These are phyloP conservation scores for Lepidochrysops patricia DNA, from an alignment of 2,888 invertebrate species.

Conservation along the genomic window DNA sequence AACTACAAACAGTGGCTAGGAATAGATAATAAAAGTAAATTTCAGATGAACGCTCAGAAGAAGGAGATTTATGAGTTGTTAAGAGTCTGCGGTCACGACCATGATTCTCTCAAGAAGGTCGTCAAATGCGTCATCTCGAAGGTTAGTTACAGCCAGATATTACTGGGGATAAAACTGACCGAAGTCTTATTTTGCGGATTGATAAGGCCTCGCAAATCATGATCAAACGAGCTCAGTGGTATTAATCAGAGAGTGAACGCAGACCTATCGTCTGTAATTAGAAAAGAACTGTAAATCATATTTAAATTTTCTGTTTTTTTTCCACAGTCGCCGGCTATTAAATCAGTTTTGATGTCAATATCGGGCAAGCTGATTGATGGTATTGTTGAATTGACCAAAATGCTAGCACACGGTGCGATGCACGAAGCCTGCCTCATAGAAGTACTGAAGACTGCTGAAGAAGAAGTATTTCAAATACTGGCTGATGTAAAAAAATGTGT, in stretches of 20 bases:
- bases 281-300: background rate
- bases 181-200: conserved; percentile 1
- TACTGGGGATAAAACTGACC: background rate
- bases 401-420: conserved; percentile 67
- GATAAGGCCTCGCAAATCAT: background rate
- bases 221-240: background rate
- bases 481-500: conserved; percentile 41
- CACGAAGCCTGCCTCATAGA: conserved; percentile 69
- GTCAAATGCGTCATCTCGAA: conserved; percentile 67
- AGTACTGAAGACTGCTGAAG: conserved; percentile 55
- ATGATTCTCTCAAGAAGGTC: conserved; percentile 62
- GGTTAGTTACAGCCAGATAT: conserved; percentile 32
- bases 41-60: conserved; percentile 53
- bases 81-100: conserved; percentile 62
- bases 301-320: background rate
- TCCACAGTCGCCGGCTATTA: conserved; percentile 58
- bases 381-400: conserved; percentile 52
- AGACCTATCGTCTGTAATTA: background rate
- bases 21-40: conserved; percentile 19
- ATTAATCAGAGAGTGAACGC: background rate
- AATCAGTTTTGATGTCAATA: conserved; percentile 61
- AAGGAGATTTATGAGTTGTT: conserved; percentile 49
- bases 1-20: conserved; percentile 13
- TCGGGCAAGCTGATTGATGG: conserved; percentile 53
- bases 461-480: conserved; percentile 46